phyloP scores from a whole-genome alignment of 2,888 invertebrate genomes.

The Scaptomyza flava region DNA sequence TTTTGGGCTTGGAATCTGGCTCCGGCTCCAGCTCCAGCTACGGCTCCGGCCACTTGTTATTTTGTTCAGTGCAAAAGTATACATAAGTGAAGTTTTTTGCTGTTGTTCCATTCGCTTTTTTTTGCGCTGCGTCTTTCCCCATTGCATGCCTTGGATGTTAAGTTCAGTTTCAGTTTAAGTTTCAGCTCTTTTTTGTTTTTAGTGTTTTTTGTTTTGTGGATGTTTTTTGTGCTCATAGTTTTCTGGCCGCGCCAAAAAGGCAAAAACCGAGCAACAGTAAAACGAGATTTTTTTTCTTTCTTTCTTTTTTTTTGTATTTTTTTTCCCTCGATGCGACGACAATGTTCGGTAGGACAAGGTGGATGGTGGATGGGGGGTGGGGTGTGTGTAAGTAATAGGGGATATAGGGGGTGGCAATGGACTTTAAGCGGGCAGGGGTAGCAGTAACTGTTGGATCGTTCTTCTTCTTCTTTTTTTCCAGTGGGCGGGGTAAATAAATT shows the following conservation, averaged over 20 bases:
- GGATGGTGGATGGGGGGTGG: not conserved
- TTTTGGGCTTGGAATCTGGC: not conserved
- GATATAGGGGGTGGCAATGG: slow-evolving; percentile 5
- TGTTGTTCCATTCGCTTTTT: slow-evolving; percentile 30
- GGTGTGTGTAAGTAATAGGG: not conserved
- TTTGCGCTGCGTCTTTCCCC: slow-evolving; percentile 18
- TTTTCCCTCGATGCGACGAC: slow-evolving; percentile 38
- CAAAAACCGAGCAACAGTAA: slow-evolving; percentile 76
- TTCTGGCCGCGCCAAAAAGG: slow-evolving; percentile 69
- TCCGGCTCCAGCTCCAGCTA: not conserved
- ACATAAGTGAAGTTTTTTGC: slow-evolving; percentile 75
- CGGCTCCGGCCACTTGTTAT: slow-evolving; percentile 56
- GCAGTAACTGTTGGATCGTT: slow-evolving; percentile 13
- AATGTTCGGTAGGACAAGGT: slow-evolving; percentile 13
- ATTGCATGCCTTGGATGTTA: slow-evolving; percentile 53
- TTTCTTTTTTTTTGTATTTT: slow-evolving; percentile 19
- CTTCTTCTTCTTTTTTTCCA: not conserved
- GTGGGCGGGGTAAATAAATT: slow-evolving; percentile 68
- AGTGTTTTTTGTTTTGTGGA: slow-evolving; percentile 18
- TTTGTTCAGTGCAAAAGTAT: slow-evolving; percentile 71
- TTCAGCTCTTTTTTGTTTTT: slow-evolving; percentile 7
- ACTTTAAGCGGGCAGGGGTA: slow-evolving; percentile 29
- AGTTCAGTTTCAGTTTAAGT: slow-evolving; percentile 50
- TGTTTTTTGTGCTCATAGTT: slow-evolving; percentile 59
- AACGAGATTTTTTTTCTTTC: slow-evolving; percentile 46